Conservation (phyloP, 2,888 invertebrate genomes). For the Synanthedon formicaeformis region DNA sequence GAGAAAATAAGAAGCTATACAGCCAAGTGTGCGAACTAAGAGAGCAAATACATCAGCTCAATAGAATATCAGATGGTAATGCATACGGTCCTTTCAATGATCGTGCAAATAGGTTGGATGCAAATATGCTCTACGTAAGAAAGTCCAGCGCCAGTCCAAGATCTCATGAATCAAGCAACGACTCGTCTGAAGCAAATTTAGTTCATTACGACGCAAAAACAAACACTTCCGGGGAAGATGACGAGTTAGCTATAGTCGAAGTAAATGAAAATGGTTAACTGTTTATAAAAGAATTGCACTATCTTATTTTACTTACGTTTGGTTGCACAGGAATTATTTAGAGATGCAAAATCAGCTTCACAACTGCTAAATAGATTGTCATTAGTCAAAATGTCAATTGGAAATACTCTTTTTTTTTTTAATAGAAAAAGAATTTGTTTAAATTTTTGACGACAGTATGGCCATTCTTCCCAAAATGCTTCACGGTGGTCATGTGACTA, state of each 20-base stretch:
- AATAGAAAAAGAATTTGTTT: no score
- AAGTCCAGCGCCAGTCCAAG: conserved; percentile 54
- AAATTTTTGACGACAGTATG: no score
- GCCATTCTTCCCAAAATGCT: no score
- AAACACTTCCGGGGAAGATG: conserved; percentile 57
- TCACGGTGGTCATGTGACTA: no score
- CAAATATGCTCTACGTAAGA: conserved; percentile 50
- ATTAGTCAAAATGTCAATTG: no score
- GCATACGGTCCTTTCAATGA: conserved; percentile 33
- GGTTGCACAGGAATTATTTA: not conserved
- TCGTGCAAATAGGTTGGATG: conserved; percentile 32
- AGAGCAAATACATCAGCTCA: conserved; percentile 59
- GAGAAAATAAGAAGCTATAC: conserved; percentile 88
- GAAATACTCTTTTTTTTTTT: no score
- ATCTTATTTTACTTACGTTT: not conserved
- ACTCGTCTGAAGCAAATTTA: conserved; percentile 54
- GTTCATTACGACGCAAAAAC: conserved; percentile 48
- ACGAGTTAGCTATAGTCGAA: conserved; percentile 58
- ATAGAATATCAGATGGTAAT: conserved; percentile 56
- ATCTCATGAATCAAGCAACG: conserved; percentile 58
- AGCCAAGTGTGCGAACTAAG: conserved; percentile 58
- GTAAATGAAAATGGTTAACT: conserved; percentile 22
- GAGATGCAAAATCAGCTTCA: no score
- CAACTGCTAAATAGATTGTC: no score
- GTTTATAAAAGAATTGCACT: not conserved